A percentile compares a stretch with the other conserved stretches of the same genome.
These are phyloP conservation scores for Rhagoletis pomonella DNA, from an alignment of 1,140 invertebrate species.

Conservation along the genomic window DNA sequence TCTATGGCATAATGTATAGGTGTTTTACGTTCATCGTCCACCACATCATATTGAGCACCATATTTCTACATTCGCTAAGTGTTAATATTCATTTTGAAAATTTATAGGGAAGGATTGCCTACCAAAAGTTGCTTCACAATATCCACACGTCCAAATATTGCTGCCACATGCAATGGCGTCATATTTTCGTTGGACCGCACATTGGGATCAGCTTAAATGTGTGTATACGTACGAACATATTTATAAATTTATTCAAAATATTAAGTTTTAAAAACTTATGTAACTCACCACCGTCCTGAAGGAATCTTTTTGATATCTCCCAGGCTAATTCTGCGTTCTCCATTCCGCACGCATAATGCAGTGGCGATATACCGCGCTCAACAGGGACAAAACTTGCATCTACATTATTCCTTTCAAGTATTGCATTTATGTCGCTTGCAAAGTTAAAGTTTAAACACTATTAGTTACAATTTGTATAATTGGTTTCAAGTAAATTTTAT, in stretches of 20 bases:
- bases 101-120: neutral
- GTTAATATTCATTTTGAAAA: neutral
- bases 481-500: too few species aligned
- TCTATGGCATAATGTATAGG: conserved; percentile 85
- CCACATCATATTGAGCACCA: conserved; percentile 82
- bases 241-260: neutral
- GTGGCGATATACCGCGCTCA: conserved; percentile 82
- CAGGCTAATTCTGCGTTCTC: conserved; percentile 79
- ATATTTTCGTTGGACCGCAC: conserved; percentile 83
- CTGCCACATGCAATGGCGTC: conserved; percentile 89
- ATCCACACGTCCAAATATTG: conserved; percentile 84
- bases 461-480: too few species aligned
- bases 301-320: conserved; percentile 80
- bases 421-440: conserved; percentile 78
- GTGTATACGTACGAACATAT: neutral
- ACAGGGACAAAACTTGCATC: conserved; percentile 82
- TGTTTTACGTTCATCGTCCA: conserved; percentile 82
- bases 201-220: conserved; percentile 82
- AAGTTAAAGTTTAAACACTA: neutral
- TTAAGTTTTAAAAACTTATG: neutral
- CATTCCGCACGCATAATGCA: conserved; percentile 86
- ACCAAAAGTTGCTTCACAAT: conserved; percentile 83
- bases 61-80: conserved; percentile 70
- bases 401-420: conserved; percentile 78
- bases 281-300: conserved; percentile 70